Percentiles rank a stretch among this genome's conserved stretches.
Evolutionary conservation across 2,888 invertebrate species (phyloP).

Genomic region (Agrotis puta): DNA sequence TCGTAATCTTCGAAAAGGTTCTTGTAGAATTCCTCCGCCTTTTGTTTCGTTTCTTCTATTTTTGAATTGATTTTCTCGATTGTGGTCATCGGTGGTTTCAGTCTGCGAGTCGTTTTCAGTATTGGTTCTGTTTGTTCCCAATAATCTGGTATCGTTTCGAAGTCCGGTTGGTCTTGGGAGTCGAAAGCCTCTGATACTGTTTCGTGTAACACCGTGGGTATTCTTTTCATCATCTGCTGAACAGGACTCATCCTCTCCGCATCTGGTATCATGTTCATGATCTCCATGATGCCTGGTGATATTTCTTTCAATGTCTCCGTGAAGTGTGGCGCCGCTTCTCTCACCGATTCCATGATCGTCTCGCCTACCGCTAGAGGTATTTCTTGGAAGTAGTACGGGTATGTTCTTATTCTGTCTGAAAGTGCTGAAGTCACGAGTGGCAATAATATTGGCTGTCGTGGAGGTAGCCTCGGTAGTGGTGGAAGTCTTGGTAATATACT

Average conservation of each 20-base stretch:
- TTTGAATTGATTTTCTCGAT: constrained; percentile 79
- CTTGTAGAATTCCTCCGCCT: constrained; percentile 82
- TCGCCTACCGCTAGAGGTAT: constrained; percentile 87
- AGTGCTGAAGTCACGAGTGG: constrained; percentile 85
- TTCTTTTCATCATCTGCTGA: constrained; percentile 82
- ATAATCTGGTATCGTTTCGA: constrained; percentile 72
- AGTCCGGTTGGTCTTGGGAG: constrained; percentile 72
- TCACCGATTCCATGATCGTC: constrained; percentile 86
- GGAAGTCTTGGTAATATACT: constrained; percentile 73
- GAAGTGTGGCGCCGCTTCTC: constrained; percentile 86
- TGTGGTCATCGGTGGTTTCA: constrained; percentile 69
- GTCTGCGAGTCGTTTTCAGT: constrained; percentile 62
- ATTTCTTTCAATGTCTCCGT: constrained; percentile 86
- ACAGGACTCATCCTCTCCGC: constrained; percentile 78
- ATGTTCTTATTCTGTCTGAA: constrained; percentile 86
- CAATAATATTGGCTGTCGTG: constrained; percentile 82
- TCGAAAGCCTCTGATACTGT: constrained; percentile 84
- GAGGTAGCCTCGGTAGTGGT: constrained; percentile 77
- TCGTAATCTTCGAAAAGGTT: constrained; percentile 84
- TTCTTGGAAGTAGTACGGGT: constrained; percentile 88
- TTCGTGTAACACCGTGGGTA: constrained; percentile 85
- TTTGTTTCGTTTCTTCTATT: constrained; percentile 83
- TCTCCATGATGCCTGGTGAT: constrained; percentile 87
- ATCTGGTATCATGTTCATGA: constrained; percentile 85
- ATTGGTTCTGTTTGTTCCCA: constrained; percentile 65